phyloP scores from a whole-genome alignment of 2,797 vertebrate genomes.

The Falco peregrinus region DNA sequence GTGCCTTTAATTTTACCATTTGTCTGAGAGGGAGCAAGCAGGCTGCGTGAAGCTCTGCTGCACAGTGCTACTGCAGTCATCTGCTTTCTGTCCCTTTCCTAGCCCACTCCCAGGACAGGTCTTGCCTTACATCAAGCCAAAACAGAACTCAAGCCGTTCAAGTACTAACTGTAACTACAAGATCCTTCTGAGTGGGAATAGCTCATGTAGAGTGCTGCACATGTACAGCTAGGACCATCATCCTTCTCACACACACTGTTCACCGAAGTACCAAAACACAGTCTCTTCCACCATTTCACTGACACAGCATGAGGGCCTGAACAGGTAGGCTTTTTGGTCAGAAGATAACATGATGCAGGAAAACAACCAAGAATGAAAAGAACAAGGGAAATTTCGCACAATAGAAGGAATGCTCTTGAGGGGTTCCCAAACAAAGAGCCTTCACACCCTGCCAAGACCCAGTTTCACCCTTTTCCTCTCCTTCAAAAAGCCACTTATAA shows the following conservation, averaged over 20 bases:
- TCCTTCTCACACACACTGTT: neutral
- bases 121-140: neutral
- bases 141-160: neutral
- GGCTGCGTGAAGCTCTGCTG: neutral
- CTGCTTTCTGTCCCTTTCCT: neutral
- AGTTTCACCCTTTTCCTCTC: neutral
- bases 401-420: neutral
- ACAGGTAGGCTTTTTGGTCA: neutral
- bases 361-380: neutral
- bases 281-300: neutral
- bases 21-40: neutral
- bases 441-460: neutral
- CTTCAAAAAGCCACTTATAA: neutral
- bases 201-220: neutral
- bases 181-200: neutral
- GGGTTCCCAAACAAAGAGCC: neutral
- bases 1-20: neutral
- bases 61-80: neutral
- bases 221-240: rapidly evolving
- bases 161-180: neutral
- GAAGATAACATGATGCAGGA: neutral
- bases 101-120: neutral
- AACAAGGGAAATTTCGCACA: neutral
- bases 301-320: neutral
- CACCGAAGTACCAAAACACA: neutral